Evolutionary conservation across 2,113 vertebrate species (phyloP), one percentile per base, ranked within the genome.

Genomic region (Riparia riparia): DNA sequence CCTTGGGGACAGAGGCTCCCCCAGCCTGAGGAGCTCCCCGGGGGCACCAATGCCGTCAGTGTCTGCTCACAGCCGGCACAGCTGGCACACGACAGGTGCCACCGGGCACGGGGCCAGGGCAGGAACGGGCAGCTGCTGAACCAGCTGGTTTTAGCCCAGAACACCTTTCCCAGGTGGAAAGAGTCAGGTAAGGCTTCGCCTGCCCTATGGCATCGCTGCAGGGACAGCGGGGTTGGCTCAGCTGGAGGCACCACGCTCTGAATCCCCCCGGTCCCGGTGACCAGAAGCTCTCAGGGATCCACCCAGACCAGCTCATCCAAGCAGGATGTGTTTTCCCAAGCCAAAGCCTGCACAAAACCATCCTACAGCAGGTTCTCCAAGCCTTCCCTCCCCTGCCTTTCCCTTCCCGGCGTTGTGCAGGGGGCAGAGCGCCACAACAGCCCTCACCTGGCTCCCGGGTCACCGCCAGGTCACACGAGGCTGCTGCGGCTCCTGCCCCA

Each of bases 131-230:
- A 1, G 10, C 1, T 49, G 49, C 58, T 44, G 73, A 64, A 2
- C 16, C 3, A 7, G 7, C 15, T 28, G 21, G 14, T 16, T 32
- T 72, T 51, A 44, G 54, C 54, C 45, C 50, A 60, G 26, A 60
- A 51, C 25, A 2, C 4, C 28, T 45, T 54, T 17, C 56, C 24
- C 1, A 3, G 37, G 11, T 66, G 17, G 19, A 37, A 61, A 58
- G 73, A n/a, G 70, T 21, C 17, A 17, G 69, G 24, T 15, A 6
- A 74, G 41, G 26, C 65, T 24, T 11, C 69, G 14, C 10, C 41
- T 1, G 1, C 42, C 18, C 66, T 5, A 2, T 0, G 19, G 22
- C 50, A 31, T 4, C 1, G 0, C 32, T 37, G 20, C 2, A 7
- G 42, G 17, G 44, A 50, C 41, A 32, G 58, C 2, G 21, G 34